phyloP scores from a whole-genome alignment of 1,140 invertebrate genomes.

The Tyrophagus putrescentiae region DNA sequence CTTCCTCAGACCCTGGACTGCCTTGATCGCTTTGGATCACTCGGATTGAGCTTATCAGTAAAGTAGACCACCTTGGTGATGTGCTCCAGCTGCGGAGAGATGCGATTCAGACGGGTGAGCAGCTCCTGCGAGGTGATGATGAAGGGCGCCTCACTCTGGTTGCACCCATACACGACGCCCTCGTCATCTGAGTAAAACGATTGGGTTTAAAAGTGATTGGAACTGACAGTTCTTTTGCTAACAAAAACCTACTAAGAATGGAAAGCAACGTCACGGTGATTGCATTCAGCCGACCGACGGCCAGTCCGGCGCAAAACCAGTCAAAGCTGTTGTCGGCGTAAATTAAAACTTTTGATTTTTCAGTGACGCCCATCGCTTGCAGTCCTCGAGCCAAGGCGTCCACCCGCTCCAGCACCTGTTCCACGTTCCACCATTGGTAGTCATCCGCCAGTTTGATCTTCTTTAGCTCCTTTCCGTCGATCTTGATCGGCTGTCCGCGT shows the following conservation, averaged over 20 bases:
- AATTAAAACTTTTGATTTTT: slow-evolving; percentile 33
- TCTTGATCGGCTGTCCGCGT: slow-evolving; percentile 31
- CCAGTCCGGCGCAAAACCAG: slow-evolving; percentile 37
- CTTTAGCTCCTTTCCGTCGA: slow-evolving; percentile 15
- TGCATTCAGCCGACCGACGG: slow-evolving; percentile 35
- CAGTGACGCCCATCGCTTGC: slow-evolving; percentile 42
- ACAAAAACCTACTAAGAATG: slow-evolving; percentile 10
- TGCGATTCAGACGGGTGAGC: slow-evolving; percentile 39
- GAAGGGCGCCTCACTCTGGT: slow-evolving; percentile 76
- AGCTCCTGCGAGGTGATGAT: slow-evolving; percentile 30
- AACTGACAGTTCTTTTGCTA: background rate
- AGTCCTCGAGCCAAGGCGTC: slow-evolving; percentile 62
- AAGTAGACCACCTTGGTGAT: slow-evolving; percentile 14
- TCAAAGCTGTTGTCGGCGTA: slow-evolving; percentile 39
- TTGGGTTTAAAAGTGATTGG: background rate
- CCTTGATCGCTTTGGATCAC: background rate
- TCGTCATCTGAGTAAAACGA: slow-evolving; percentile 53
- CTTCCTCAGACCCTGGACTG: background rate
- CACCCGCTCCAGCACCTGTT: slow-evolving; percentile 57
- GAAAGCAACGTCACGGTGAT: slow-evolving; percentile 25
- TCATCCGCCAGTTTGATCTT: slow-evolving; percentile 12
- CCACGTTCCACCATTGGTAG: slow-evolving; percentile 77
- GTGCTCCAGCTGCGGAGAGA: background rate
- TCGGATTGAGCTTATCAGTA: background rate
- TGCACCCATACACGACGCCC: slow-evolving; percentile 83